Conservation (phyloP, 2,888 invertebrate genomes). For the Trypoxylon attenuatum region DNA sequence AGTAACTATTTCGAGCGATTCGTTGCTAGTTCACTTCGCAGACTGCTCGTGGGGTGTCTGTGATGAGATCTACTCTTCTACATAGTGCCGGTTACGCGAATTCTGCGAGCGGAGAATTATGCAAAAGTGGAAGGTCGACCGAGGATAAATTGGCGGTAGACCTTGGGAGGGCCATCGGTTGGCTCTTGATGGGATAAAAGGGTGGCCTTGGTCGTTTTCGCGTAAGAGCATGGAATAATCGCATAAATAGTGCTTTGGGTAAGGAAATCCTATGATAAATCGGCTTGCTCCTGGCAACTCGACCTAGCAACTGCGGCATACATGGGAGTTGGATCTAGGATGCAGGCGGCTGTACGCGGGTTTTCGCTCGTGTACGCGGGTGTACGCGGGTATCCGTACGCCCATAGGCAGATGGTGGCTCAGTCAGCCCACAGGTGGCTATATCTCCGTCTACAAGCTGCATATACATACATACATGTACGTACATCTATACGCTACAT, state of each 20-base stretch:
- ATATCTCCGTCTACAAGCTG: conserved; percentile 14
- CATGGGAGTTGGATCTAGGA: no score
- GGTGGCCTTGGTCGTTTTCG: background rate
- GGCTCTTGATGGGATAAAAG: conserved; percentile 6
- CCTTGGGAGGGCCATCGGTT: background rate
- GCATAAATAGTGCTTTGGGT: conserved; percentile 17
- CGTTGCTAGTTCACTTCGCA: no score
- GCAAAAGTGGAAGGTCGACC: background rate
- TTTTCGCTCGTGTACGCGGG: no score
- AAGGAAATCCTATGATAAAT: conserved; percentile 44
- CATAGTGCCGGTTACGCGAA: no score
- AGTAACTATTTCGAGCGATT: no score
- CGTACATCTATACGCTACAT: background rate
- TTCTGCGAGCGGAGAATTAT: background rate
- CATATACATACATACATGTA: background rate
- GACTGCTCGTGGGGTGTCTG: no score
- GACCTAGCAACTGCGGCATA: no score
- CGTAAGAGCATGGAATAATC: conserved; percentile 17
- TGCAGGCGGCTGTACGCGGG: no score
- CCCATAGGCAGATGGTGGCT: conserved; percentile 31
- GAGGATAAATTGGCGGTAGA: background rate
- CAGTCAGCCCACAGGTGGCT: conserved; percentile 42
- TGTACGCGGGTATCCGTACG: no score
- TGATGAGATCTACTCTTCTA: no score
- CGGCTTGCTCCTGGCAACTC: conserved; percentile 25